Evolutionary conservation across 2,797 vertebrate species (phyloP).

Genomic region (Schizothorax lantsangensis): DNA sequence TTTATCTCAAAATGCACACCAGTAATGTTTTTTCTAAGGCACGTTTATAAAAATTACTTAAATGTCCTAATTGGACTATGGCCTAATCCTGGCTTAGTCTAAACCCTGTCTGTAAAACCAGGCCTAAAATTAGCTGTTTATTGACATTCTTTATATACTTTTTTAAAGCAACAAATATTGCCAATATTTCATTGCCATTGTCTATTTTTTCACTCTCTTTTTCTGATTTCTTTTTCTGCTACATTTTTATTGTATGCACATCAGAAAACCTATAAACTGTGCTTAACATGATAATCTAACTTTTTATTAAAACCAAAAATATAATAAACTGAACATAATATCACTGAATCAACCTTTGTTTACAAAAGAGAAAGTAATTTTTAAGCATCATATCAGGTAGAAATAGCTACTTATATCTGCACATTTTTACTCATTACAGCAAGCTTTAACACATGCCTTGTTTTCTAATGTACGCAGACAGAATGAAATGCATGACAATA

Average conservation of each 20-base stretch:
- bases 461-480: conserved; percentile 7
- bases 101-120: too few relatives aligned
- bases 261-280: not conserved
- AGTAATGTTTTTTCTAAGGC: too few relatives aligned
- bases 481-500: not conserved
- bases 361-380: not conserved
- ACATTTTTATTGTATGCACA: not conserved
- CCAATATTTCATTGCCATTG: not conserved
- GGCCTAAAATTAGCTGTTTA: not conserved
- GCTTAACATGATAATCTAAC: not conserved
- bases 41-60: too few relatives aligned
- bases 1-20: too few relatives aligned
- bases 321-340: not conserved
- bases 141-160: not conserved
- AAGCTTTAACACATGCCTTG: not conserved
- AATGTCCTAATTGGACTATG: too few relatives aligned
- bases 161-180: not conserved
- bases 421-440: not conserved
- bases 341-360: not conserved
- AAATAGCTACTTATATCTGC: not conserved
- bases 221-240: not conserved
- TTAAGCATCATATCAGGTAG: not conserved
- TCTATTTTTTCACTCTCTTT: not conserved
- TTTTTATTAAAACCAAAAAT: not conserved
- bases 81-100: too few relatives aligned